A percentile compares a stretch with the other conserved stretches of the same genome.
phyloP scores from a whole-genome alignment of 2,888 invertebrate species.

The Cheilosia pagana region DNA sequence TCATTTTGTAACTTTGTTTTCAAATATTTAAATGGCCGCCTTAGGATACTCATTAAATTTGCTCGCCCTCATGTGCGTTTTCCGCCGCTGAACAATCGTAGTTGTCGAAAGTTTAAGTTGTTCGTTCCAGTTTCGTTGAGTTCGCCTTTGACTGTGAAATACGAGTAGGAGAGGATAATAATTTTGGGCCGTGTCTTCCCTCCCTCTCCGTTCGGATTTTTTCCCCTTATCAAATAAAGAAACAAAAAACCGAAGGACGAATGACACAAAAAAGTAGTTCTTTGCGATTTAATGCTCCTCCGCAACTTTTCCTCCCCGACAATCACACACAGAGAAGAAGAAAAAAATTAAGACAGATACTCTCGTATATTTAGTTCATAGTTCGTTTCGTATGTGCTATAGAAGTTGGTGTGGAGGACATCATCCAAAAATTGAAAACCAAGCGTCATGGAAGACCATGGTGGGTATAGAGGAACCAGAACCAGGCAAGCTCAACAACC shows the following conservation, averaged over 20 bases:
- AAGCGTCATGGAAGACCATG: constrained; percentile 32
- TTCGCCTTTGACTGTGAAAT: constrained; percentile 17
- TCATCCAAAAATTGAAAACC: constrained; percentile 49
- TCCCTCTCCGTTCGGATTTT: background rate
- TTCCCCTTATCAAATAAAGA: background rate
- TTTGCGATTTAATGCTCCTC: constrained; percentile 21
- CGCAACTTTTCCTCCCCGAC: background rate
- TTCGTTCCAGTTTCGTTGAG: constrained; percentile 30
- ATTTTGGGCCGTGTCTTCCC: background rate
- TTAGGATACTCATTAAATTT: constrained; percentile 43
- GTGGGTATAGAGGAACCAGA: constrained; percentile 11
- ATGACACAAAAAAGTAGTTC: constrained; percentile 14
- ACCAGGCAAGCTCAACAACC: constrained; percentile 54
- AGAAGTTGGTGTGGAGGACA: constrained; percentile 18
- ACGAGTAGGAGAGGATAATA: constrained; percentile 19
- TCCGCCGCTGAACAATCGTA: constrained; percentile 2
- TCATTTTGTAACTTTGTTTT: constrained; percentile 28
- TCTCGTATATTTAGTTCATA: constrained; percentile 47
- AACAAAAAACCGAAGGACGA: constrained; percentile 14
- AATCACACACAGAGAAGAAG: constrained; percentile 5
- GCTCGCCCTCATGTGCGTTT: constrained; percentile 5
- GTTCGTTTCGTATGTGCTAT: constrained; percentile 38
- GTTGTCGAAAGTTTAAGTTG: constrained; percentile 48
- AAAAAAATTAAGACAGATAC: background rate
- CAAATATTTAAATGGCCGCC: constrained; percentile 41